These are phyloP conservation scores for Echinops telfairi DNA, from an alignment of 2,113 vertebrate species.

Conservation along the genomic window DNA sequence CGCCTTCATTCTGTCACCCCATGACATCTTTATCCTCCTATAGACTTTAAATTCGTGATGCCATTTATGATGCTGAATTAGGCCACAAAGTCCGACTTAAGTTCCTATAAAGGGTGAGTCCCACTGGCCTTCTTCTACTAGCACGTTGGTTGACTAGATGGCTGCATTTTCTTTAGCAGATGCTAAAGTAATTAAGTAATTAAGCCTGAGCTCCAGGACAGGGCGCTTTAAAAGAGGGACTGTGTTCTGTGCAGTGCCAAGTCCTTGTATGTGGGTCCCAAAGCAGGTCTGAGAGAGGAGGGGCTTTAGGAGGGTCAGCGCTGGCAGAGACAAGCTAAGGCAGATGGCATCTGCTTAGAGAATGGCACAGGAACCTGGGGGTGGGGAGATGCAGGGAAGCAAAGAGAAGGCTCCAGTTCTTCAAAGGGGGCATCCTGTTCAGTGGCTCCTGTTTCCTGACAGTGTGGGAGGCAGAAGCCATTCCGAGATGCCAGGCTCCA, in stretches of 20 bases:
- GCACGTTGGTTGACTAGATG: neutral
- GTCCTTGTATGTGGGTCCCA: neutral
- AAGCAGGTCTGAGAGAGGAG: neutral
- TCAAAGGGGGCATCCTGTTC: accelerated
- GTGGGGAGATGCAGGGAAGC: too few relatives aligned
- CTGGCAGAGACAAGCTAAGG: neutral
- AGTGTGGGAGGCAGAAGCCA: neutral
- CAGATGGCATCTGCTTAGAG: neutral
- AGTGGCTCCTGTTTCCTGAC: neutral
- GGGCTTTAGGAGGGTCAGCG: neutral
- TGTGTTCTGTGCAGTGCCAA: neutral
- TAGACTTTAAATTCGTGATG: neutral
- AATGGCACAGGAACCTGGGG: too few relatives aligned
- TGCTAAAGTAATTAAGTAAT: neutral
- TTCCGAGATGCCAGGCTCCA: neutral
- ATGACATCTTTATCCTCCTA: neutral
- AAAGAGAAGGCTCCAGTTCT: neutral
- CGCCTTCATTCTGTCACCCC: neutral
- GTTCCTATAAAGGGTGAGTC: neutral
- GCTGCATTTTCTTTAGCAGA: neutral
- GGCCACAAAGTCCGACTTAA: neutral
- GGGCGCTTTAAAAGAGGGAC: neutral
- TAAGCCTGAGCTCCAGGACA: neutral
- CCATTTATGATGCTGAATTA: neutral
- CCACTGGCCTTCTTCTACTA: neutral